A percentile compares a stretch with the other conserved stretches of the same genome.
Evolutionary conservation across 2,888 invertebrate species (phyloP).

Genomic region (Drosophila mimetica): DNA sequence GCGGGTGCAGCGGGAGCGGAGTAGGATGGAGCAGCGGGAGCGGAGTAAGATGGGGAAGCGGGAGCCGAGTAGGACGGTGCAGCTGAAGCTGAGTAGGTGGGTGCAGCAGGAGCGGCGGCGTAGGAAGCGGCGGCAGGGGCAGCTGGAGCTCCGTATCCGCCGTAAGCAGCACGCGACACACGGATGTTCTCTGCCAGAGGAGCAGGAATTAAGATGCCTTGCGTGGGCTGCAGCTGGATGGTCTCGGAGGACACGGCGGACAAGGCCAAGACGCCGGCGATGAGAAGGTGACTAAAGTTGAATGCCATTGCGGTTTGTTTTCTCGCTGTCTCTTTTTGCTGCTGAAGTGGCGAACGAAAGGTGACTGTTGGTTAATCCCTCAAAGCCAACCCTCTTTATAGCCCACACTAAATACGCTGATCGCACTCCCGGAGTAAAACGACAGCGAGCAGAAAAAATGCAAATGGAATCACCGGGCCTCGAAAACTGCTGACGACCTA

Average conservation of each 20-base stretch:
- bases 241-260: slow-evolving; percentile 54
- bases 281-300: slow-evolving; percentile 51
- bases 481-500: slow-evolving; percentile 62
- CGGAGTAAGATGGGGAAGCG: slow-evolving; percentile 60
- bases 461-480: slow-evolving; percentile 15
- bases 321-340: slow-evolving; percentile 48
- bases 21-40: slow-evolving; percentile 58
- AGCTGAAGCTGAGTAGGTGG: slow-evolving; percentile 50
- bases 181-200: slow-evolving; percentile 78
- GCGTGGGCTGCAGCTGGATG: slow-evolving; percentile 79
- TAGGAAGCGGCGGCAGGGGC: slow-evolving; percentile 42
- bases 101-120: slow-evolving; percentile 45
- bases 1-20: slow-evolving; percentile 48
- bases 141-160: slow-evolving; percentile 55
- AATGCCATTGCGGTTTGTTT: slow-evolving; percentile 57
- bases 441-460: slow-evolving; percentile 41
- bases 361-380: slow-evolving; percentile 55
- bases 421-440: slow-evolving; percentile 17
- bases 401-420: slow-evolving; percentile 54
- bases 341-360: slow-evolving; percentile 39
- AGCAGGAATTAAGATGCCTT: slow-evolving; percentile 81
- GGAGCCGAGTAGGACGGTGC: slow-evolving; percentile 63
- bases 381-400: slow-evolving; percentile 61
- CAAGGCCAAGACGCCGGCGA: slow-evolving; percentile 56
- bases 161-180: slow-evolving; percentile 67